Evolutionary conservation across 2,797 vertebrate genomes (phyloP).

Genomic region (Smutsia gigantea): DNA sequence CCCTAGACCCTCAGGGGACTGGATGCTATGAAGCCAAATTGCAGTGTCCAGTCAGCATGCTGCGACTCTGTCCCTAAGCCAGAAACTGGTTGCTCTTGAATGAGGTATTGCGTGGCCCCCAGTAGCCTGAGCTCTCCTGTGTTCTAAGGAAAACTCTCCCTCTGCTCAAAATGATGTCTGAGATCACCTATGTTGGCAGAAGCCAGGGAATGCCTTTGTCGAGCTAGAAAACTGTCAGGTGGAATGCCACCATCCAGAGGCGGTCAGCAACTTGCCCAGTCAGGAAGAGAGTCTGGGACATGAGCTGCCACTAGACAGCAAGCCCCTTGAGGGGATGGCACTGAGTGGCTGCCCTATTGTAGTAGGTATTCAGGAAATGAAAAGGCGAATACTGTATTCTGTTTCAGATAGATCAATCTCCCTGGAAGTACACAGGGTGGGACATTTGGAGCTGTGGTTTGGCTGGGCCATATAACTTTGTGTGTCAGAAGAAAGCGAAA

Average conservation of each 20-base stretch:
- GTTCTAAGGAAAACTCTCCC: neutral
- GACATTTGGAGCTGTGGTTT: neutral
- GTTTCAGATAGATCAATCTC: neutral
- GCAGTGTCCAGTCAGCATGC: fast-evolving
- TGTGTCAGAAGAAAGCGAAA: neutral
- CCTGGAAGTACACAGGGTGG: neutral
- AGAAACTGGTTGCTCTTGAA: neutral
- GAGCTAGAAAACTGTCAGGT: neutral
- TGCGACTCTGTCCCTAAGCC: neutral
- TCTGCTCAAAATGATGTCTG: neutral
- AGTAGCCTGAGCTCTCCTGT: neutral
- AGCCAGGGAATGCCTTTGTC: neutral
- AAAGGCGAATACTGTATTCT: neutral
- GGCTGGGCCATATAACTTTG: neutral
- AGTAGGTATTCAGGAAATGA: neutral
- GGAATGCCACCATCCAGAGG: fast-evolving
- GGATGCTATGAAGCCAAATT: neutral
- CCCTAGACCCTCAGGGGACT: neutral
- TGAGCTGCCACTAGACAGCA: neutral
- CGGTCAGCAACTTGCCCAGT: neutral
- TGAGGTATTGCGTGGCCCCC: neutral
- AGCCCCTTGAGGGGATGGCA: neutral
- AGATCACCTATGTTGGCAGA: neutral
- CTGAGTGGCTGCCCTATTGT: neutral
- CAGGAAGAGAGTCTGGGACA: neutral